phyloP scores from a whole-genome alignment of 2,113 vertebrate genomes.

The Hemiprocne comata region DNA sequence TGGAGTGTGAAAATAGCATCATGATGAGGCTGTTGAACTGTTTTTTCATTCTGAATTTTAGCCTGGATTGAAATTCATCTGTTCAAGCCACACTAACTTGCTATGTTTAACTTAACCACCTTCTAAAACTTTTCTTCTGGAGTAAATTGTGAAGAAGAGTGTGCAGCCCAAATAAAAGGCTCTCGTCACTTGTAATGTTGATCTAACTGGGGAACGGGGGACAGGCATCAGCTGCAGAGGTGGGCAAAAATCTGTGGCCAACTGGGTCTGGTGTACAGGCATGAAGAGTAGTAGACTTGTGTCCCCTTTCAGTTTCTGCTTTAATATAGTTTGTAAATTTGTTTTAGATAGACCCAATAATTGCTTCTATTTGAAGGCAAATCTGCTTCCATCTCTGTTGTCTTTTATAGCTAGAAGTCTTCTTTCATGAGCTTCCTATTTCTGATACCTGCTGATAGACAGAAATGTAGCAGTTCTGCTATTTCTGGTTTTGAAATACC shows the following conservation, averaged over 20 bases:
- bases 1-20: conserved; percentile 1
- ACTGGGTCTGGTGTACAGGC: rapidly evolving
- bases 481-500: neutral
- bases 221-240: neutral
- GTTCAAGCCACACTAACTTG: neutral
- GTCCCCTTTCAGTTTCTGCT: neutral
- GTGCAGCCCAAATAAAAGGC: neutral
- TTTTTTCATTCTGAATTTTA: neutral
- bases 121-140: neutral
- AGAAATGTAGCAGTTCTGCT: neutral
- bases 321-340: neutral
- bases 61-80: neutral
- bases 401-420: neutral
- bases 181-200: neutral
- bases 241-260: neutral
- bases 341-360: neutral
- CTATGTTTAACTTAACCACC: neutral
- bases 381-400: neutral
- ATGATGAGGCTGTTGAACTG: neutral
- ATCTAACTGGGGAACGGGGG: neutral
- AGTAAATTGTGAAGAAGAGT: neutral
- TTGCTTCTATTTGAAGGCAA: neutral
- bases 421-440: neutral
- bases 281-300: neutral
- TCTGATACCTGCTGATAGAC: neutral